A percentile compares a stretch with the other conserved stretches of the same genome.
These are phyloP conservation scores for Erpornis zantholeuca DNA, from an alignment of 2,113 vertebrate genomes.

Conservation along the genomic window DNA sequence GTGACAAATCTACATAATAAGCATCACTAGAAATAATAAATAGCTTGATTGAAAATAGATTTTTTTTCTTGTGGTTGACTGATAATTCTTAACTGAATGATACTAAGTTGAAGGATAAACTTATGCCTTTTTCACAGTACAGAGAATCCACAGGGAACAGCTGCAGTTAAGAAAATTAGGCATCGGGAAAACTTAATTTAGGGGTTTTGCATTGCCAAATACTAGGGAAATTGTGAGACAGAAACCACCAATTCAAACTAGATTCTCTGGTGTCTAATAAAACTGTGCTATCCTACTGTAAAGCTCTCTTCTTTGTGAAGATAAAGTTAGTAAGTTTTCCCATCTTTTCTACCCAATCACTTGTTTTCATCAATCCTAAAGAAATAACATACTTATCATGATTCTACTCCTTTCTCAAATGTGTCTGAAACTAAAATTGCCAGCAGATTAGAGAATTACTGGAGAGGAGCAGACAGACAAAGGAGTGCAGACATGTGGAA, in stretches of 20 bases:
- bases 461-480: background rate
- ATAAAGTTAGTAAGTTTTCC: background rate
- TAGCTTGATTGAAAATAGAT: background rate
- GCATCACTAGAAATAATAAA: background rate
- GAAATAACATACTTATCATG: background rate
- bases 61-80: background rate
- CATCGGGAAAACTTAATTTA: background rate
- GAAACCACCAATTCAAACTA: background rate
- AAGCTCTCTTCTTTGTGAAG: background rate
- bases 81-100: background rate
- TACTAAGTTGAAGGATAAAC: background rate
- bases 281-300: background rate
- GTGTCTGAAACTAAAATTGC: slow-evolving; percentile 9
- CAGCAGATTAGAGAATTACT: background rate
- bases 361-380: background rate
- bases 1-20: background rate
- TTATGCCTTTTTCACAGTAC: background rate
- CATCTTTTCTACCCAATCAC: background rate
- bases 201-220: background rate
- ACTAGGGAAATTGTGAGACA: background rate
- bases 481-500: background rate
- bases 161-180: background rate
- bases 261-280: background rate
- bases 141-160: background rate
- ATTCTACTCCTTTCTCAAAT: background rate